phyloP scores from a whole-genome alignment of 1,140 invertebrate genomes.

The Drosophila neocordata region DNA sequence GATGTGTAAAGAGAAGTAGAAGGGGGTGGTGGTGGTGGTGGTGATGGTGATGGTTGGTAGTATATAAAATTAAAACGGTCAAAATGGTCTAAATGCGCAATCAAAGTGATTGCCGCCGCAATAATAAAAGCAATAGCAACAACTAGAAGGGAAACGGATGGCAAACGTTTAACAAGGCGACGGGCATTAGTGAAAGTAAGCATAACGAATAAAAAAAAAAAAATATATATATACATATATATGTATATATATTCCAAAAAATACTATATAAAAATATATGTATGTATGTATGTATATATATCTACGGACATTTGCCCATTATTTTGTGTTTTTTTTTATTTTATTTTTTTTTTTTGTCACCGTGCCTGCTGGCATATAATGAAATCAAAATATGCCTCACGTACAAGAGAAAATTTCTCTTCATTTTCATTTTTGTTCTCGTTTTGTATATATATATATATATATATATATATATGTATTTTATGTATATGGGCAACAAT shows the following conservation, averaged over 20 bases:
- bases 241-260: conserved; percentile 36
- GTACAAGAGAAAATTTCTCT: not conserved
- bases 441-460: not conserved
- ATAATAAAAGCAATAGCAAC: conserved; percentile 23
- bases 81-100: conserved; percentile 9
- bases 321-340: conserved; percentile 17
- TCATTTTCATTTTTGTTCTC: not conserved
- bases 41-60: not conserved
- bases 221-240: conserved; percentile 39
- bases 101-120: conserved; percentile 6
- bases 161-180: conserved; percentile 1
- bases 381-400: conserved; percentile 62
- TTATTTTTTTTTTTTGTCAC: not conserved
- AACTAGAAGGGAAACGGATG: conserved; percentile 32
- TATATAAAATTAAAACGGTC: conserved; percentile 9
- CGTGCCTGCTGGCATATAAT: conserved; percentile 56
- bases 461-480: not conserved
- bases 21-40: too few relatives aligned
- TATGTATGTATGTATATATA: conserved; percentile 43
- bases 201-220: conserved; percentile 23
- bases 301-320: too few relatives aligned
- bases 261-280: conserved; percentile 25
- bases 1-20: too few relatives aligned
- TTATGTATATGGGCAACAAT: conserved; percentile 37
- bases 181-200: conserved; percentile 40